Evolutionary conservation across 2,888 invertebrate species (phyloP), one percentile per base, ranked within the genome.

Genomic region (Phytoseiulus persimilis): DNA sequence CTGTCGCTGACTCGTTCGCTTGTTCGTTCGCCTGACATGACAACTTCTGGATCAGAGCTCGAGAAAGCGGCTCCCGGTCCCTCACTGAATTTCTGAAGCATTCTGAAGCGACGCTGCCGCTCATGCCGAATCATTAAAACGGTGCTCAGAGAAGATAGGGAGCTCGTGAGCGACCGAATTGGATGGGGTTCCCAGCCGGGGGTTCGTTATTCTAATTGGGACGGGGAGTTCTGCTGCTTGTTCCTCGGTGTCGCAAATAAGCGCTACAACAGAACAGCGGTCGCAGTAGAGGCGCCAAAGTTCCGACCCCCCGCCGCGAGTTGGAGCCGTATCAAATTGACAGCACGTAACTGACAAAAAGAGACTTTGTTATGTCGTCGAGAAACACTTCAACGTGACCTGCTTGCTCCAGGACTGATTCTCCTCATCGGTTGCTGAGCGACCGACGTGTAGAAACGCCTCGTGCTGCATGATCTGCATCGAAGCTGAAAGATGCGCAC

Each of bases 281-380:
- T 2, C 65, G 65, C 65, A 23, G 65, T 28, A 65, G 65, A 65
- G 65, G 65, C 65, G 65, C 65, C 65, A 65, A 65, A 65, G 65
- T 65, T 65, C 65, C 65, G 14, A 65, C 65, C 65, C 65, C 65
- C 65, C 65, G 65, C 65, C 1, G 65, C 65, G 65, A 65, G 65
- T 18, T 65, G 65, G 28, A 65, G 65, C 65, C 65, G 65, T 65
- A 65, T 65, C 65, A 65, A 65, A 65, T 65, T 65, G 65, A 65
- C 65, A 65, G 65, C 65, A 65, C 65, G 65, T 65, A 65, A 65
- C 65, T 65, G 65, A 65, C 65, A 65, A 65, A 65, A 65, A 65
- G 65, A 65, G 65, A 65, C 65, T 65, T 28, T 65, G 65, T 65
- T 65, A 65, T 65, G 65, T 65, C 65, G 65, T 65, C 28, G 65